Evolutionary conservation across 2,113 vertebrate species (phyloP).

Genomic region (Passer domesticus): DNA sequence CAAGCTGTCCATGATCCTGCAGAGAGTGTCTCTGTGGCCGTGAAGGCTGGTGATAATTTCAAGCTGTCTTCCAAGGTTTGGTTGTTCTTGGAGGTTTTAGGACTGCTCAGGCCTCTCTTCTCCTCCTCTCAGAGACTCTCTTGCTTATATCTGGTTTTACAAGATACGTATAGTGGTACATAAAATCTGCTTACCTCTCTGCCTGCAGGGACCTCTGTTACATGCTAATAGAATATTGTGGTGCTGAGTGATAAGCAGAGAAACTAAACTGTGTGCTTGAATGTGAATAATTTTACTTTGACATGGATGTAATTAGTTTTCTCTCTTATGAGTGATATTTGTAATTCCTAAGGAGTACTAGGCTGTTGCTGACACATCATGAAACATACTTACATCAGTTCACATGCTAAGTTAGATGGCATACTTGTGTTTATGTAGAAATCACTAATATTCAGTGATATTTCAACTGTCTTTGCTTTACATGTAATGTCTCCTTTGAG

Average conservation of each 20-base stretch:
- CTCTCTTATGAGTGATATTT: neutral
- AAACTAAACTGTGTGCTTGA: neutral
- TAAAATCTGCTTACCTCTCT: neutral
- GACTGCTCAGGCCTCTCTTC: neutral
- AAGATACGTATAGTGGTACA: neutral
- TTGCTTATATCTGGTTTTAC: neutral
- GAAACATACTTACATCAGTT: neutral
- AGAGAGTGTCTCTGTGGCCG: neutral
- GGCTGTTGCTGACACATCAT: neutral
- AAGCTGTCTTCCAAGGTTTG: neutral
- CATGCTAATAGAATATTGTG: neutral
- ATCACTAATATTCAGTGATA: neutral
- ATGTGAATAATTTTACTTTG: neutral
- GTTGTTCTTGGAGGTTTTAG: neutral
- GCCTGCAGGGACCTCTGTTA: neutral
- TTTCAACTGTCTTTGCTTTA: neutral
- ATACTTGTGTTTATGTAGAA: neutral
- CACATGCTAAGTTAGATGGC: neutral
- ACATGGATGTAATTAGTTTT: neutral
- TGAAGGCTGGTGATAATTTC: neutral
- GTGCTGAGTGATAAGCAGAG: neutral
- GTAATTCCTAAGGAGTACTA: neutral
- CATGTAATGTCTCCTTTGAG: neutral
- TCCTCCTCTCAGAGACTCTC: accelerated
- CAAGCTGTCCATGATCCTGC: neutral